Evolutionary conservation across 2,888 invertebrate species (phyloP), one percentile per base, ranked within the genome.

Genomic region (Nymphalis polychloros): DNA sequence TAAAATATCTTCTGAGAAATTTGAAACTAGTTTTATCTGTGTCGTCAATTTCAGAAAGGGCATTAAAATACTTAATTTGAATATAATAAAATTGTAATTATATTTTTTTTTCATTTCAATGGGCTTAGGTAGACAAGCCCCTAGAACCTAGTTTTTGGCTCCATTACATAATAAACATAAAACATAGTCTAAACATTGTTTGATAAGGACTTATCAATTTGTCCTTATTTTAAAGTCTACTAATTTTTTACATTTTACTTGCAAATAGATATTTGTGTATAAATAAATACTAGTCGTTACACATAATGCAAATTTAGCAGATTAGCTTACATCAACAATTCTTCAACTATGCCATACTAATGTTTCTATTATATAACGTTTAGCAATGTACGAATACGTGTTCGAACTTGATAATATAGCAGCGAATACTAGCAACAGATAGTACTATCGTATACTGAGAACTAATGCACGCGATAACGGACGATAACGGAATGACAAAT

Each of bases 401-500:
- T 70, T 70, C 67, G 55, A 67, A 66, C 61, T 73, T 68, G 73
- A 71, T 74, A 76, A 75, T 76, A 75, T 72, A 71, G 72, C 76
- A 72, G 79, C 79, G 76, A 81, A 82, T 84, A 85, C 85, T 80
- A 83, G 78, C 76, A 72, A 85, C 70, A 81, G 89, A 89, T 90
- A 90, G 81, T 76, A 76, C 75, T 88, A 90, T 90, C 90, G 75
- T 31, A 53, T 89, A 86, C 86, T 74, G 79, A 84, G 89, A 89
- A 90, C 81, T 79, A 85, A 86, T 88, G 87, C 88, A 84, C 76
- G 78, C 80, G 88, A 89, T 89, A 89, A 78, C 74, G 75, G 70
- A 46, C 76, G 89, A 89, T 89, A 89, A 87, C 79, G 76, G 76
- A 84, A 84, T 85, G 82, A 86, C 84, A 88, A 89, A 88, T 89